Evolutionary conservation across 1,140 invertebrate genomes (phyloP).

Genomic region (Cherax destructor): DNA sequence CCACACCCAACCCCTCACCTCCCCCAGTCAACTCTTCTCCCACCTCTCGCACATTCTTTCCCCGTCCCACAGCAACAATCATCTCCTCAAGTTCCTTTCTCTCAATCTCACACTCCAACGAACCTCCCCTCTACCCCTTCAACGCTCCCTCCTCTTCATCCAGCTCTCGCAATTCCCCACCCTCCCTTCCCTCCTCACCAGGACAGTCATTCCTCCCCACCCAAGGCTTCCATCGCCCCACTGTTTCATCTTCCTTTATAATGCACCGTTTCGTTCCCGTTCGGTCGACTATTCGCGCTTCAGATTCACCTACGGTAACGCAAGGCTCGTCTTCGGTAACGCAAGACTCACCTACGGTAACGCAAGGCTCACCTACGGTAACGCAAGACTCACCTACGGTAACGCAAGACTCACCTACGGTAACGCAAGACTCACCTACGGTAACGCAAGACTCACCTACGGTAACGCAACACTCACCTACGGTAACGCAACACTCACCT

Average conservation of each 20-base stretch:
- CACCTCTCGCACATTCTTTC: not conserved
- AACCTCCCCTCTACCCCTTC: too few relatives aligned
- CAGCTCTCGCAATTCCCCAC: not conserved
- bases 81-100: not conserved
- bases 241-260: not conserved
- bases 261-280: not conserved
- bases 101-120: not conserved
- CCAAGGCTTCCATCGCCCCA: not conserved
- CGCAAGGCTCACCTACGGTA: too few relatives aligned
- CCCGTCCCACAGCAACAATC: not conserved
- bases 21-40: not conserved
- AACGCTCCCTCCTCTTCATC: not conserved
- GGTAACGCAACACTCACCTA: too few relatives aligned
- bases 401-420: too few relatives aligned
- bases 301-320: too few relatives aligned
- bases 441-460: too few relatives aligned
- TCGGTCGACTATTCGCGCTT: too few relatives aligned
- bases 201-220: not conserved
- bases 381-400: too few relatives aligned
- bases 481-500: too few relatives aligned
- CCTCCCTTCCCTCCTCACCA: not conserved
- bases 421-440: too few relatives aligned
- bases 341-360: too few relatives aligned
- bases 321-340: too few relatives aligned
- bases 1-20: constrained; percentile 1